Conservation (phyloP, 35 echinoderm and acorn worm species). For the Holothuria glaberrima region DNA sequence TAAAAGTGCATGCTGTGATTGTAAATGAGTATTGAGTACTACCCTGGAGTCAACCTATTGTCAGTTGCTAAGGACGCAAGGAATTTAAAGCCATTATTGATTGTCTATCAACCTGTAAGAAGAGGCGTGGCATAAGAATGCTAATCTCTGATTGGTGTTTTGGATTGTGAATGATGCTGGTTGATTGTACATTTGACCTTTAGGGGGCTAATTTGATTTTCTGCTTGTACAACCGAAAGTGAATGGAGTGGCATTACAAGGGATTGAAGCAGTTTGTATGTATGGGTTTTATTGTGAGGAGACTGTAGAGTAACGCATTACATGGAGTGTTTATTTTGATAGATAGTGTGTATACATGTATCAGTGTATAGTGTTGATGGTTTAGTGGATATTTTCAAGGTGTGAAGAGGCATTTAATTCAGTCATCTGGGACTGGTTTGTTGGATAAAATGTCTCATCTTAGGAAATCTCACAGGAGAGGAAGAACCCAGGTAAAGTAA, state of each 20-base stretch:
- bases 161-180: slow-evolving; percentile 5
- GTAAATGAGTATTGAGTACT: background rate
- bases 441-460: too few relatives aligned
- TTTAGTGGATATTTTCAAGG: background rate
- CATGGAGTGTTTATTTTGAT: background rate
- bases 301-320: background rate
- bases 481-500: too few relatives aligned
- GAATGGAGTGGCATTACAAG: background rate
- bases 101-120: background rate
- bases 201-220: slow-evolving; percentile 49
- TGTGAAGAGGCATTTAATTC: background rate
- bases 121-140: slow-evolving; percentile 10
- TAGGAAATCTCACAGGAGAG: too few relatives aligned
- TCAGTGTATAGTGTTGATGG: background rate
- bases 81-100: slow-evolving; percentile 47
- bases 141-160: background rate
- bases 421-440: too few relatives aligned
- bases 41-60: background rate
- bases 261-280: background rate
- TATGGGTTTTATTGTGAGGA: background rate
- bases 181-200: slow-evolving; percentile 25
- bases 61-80: slow-evolving; percentile 44
- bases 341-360: background rate
- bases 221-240: slow-evolving; percentile 1
- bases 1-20: background rate